Evolutionary conservation across 2,113 vertebrate species (phyloP).

Genomic region (Gnathochromis pfefferi): DNA sequence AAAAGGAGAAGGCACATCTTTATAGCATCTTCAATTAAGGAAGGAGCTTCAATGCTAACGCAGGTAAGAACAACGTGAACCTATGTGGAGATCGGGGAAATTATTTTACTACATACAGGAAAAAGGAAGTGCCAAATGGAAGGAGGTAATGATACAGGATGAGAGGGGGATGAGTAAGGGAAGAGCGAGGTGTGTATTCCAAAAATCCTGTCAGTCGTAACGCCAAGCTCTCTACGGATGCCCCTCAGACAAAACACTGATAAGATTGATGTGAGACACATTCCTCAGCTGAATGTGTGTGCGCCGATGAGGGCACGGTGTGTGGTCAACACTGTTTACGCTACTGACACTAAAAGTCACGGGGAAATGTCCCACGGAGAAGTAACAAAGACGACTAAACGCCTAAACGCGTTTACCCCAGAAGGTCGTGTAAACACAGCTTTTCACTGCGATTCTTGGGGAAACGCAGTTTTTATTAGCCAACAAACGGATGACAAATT

Average conservation of each 20-base stretch:
- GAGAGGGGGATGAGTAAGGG: not conserved
- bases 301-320: slow-evolving; percentile 47
- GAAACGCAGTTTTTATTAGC: not conserved
- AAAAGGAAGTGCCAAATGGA: not conserved
- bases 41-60: not conserved
- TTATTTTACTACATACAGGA: not conserved
- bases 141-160: not conserved
- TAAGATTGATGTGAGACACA: slow-evolving; percentile 58
- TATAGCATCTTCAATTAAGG: not conserved
- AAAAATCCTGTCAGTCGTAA: slow-evolving; percentile 46
- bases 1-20: not conserved
- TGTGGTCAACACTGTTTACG: slow-evolving; percentile 45
- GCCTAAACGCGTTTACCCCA: not conserved
- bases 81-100: no score
- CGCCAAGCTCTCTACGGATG: slow-evolving; percentile 48
- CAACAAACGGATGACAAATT: not conserved
- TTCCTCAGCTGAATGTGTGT: slow-evolving; percentile 58
- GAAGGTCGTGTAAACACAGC: not conserved
- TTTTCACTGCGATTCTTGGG: not conserved
- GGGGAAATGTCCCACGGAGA: not conserved
- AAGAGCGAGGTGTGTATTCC: slow-evolving; percentile 20
- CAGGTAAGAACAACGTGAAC: not conserved
- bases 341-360: slow-evolving; percentile 9
- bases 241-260: slow-evolving; percentile 70
- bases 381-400: not conserved